Percentiles rank a stretch among this genome's conserved stretches.
These are phyloP conservation scores for Pachycephala philippinensis DNA, from an alignment of 2,113 vertebrate genomes.

Conservation along the genomic window DNA sequence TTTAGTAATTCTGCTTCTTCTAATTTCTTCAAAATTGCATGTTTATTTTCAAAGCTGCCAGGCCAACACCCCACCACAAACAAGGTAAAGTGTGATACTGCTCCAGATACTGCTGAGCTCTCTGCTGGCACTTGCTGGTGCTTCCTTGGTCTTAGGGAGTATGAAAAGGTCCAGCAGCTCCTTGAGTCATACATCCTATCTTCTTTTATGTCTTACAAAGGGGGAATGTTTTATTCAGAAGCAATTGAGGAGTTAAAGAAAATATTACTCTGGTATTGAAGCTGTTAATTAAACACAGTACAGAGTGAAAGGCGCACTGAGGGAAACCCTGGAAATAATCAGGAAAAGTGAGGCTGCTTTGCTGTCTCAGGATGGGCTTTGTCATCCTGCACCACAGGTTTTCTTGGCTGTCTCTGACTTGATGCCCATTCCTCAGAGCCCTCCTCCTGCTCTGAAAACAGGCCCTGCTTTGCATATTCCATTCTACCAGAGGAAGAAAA, in stretches of 20 bases:
- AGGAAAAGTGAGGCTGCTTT: not conserved
- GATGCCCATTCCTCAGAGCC: not conserved
- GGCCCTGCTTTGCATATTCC: not conserved
- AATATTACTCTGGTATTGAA: not conserved
- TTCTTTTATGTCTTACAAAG: not conserved
- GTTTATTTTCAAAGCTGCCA: not conserved
- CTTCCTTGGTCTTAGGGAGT: not conserved
- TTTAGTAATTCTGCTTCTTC: not conserved
- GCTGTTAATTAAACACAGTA: not conserved
- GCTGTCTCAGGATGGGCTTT: not conserved
- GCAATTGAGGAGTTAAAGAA: not conserved
- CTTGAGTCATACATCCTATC: not conserved
- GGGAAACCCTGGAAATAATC: not conserved
- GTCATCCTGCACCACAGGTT: not conserved
- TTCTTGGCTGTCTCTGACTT: not conserved
- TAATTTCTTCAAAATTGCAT: not conserved
- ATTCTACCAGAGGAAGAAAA: not conserved
- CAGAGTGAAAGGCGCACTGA: not conserved
- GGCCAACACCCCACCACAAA: not conserved
- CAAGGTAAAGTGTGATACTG: not conserved
- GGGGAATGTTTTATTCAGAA: not conserved
- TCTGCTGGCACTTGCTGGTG: not conserved
- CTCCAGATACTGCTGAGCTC: not conserved
- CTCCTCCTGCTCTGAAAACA: rapidly evolving
- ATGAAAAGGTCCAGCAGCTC: not conserved